Evolutionary conservation across 2,888 invertebrate genomes (phyloP), one percentile per base, ranked within the genome.

Genomic region (Dolichopus griseipennis): DNA sequence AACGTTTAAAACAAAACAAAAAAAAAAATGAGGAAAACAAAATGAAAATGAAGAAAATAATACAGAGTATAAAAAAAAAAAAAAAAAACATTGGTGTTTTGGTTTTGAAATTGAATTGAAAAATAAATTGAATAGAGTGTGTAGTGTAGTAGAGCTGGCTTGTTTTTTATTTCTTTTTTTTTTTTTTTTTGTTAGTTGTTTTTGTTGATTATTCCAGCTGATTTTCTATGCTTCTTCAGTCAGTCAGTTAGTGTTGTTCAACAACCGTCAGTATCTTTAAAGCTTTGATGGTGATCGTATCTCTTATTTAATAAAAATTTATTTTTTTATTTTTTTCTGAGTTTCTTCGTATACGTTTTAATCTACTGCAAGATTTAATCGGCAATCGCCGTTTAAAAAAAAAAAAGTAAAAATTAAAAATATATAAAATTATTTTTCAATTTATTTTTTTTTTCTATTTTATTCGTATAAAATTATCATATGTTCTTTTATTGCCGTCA

Each of bases 141-240:
- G 34, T 34, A 7, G 5, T 43, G 15, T 27, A 12, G 52, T 9
- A 52, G 52, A 52, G 8, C 15, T 52, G 52, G 52, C 18, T 52
- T 2, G 52, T 18, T 15, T 52, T 52, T 18, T 41, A 4, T 27
- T 27, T 27, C 5, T 27, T 27, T 27, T 18, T 41, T 27, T 27
- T 27, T 27, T 27, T 27, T 27, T 27, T 27, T 27, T 27, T 27
- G 27, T 27, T 27, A 27, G 41, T 41, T 12, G 41, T 41, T 9
- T 12, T 9, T 41, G 41, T 41, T 12, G 41, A 52, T 52, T 52
- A 52, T 18, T 52, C 52, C 52, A 52, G 52, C 52, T 52, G 52
- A 52, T 52, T 52, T 52, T 52, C 52, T 52, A 52, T 52, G 52
- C 52, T 52, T 52, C 52, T 52, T 52, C 52, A 52, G 15, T 52